These are phyloP conservation scores for Drosophila ohnishii DNA, from an alignment of 1,140 invertebrate genomes.

Conservation along the genomic window DNA sequence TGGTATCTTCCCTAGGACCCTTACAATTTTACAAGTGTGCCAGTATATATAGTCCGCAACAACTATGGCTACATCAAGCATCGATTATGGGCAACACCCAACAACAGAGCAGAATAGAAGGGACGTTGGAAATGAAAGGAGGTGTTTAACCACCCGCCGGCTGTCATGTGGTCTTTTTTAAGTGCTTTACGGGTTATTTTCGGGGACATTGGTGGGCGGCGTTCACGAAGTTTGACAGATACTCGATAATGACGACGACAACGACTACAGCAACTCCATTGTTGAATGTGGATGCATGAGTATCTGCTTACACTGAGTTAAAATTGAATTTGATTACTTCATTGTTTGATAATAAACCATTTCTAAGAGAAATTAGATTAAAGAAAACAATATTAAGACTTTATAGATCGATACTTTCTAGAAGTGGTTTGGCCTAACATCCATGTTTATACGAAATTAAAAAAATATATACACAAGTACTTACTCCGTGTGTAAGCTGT, in stretches of 20 bases:
- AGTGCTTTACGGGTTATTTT: conserved; percentile 77
- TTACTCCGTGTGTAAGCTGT: neutral
- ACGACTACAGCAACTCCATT: conserved; percentile 44
- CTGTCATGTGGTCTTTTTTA: conserved; percentile 75
- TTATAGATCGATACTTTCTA: too few species aligned
- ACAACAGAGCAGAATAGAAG: neutral
- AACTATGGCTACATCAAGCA: conserved; percentile 35
- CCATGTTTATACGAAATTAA: neutral
- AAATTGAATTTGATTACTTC: conserved; percentile 47
- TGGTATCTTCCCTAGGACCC: neutral
- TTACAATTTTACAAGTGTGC: conserved; percentile 2
- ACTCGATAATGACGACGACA: conserved; percentile 77
- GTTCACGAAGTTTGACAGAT: conserved; percentile 43
- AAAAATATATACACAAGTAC: neutral
- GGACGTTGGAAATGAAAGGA: conserved; percentile 5
- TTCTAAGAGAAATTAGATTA: too few species aligned
- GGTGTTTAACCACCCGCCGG: conserved; percentile 36
- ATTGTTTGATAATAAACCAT: neutral
- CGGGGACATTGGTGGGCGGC: conserved; percentile 46
- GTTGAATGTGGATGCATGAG: conserved; percentile 32
- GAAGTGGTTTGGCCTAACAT: too few species aligned
- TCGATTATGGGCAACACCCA: conserved; percentile 45
- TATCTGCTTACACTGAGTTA: conserved; percentile 13
- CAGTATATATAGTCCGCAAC: conserved; percentile 12
- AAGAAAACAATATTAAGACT: too few species aligned